Percentiles rank a stretch among this genome's conserved stretches.
Conservation (phyloP, 2,797 vertebrate species). For the Neosalanx taihuensis region DNA sequence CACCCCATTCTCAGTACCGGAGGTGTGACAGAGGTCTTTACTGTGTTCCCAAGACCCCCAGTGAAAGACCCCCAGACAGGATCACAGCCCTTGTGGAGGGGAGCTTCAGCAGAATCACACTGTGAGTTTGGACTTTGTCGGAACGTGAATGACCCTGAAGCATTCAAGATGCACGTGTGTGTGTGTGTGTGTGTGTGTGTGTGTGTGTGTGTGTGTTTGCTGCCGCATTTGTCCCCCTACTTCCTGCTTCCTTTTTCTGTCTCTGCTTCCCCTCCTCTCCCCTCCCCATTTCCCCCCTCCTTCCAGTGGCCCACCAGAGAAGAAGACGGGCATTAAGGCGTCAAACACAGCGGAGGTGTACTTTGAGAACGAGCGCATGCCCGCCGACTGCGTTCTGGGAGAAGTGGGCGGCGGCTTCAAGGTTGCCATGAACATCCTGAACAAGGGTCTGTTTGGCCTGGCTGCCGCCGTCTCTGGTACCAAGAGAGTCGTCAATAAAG, state of each 20-base stretch:
- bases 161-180: neutral
- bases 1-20: constrained; percentile 74
- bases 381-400: constrained; percentile 78
- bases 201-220: neutral
- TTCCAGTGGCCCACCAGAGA: constrained; percentile 81
- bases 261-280: neutral
- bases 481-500: constrained; percentile 80
- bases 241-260: neutral
- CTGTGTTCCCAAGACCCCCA: constrained; percentile 84
- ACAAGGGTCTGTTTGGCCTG: constrained; percentile 90
- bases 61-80: constrained; percentile 75
- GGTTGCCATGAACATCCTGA: constrained; percentile 91
- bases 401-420: constrained; percentile 84
- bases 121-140: constrained; percentile 58
- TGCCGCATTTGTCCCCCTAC: neutral
- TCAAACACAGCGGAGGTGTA: constrained; percentile 86
- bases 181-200: constrained; percentile 12
- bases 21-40: constrained; percentile 86
- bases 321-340: constrained; percentile 91
- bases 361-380: constrained; percentile 82
- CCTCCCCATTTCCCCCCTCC: neutral
- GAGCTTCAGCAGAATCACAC: constrained; percentile 81
- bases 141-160: neutral
- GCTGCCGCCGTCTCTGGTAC: constrained; percentile 84
- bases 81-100: constrained; percentile 85